phyloP scores from a whole-genome alignment of 2,113 vertebrate species.

The Leucopsar rothschildi region DNA sequence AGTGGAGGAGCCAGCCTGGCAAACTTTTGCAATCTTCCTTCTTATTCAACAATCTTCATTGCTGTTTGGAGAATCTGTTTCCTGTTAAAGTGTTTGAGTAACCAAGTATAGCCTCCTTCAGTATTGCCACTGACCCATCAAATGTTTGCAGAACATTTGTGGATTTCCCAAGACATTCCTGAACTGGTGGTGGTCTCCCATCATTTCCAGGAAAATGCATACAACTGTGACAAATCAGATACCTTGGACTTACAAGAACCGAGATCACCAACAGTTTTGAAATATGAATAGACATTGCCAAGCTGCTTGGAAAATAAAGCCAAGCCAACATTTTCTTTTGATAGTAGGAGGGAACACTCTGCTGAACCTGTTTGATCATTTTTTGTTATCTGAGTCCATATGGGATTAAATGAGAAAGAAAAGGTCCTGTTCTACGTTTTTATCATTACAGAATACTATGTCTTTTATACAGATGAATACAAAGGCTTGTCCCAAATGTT shows the following conservation, averaged over 20 bases:
- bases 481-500: background rate
- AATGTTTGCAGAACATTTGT: background rate
- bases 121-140: background rate
- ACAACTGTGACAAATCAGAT: background rate
- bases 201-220: background rate
- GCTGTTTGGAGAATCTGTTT: background rate
- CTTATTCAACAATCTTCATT: background rate
- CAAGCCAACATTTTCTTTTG: background rate
- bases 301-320: background rate
- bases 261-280: background rate
- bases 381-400: background rate
- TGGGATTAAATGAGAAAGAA: background rate
- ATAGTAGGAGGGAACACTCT: background rate
- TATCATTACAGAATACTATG: background rate
- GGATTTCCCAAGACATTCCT: background rate
- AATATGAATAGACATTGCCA: background rate
- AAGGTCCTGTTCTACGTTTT: background rate
- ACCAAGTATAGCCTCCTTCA: background rate
- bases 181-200: background rate
- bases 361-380: background rate
- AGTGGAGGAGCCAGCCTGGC: background rate
- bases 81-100: background rate
- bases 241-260: background rate
- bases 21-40: background rate
- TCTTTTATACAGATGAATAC: background rate